Conservation (phyloP, 2,888 invertebrate species). For the Colostygia pectinataria region DNA sequence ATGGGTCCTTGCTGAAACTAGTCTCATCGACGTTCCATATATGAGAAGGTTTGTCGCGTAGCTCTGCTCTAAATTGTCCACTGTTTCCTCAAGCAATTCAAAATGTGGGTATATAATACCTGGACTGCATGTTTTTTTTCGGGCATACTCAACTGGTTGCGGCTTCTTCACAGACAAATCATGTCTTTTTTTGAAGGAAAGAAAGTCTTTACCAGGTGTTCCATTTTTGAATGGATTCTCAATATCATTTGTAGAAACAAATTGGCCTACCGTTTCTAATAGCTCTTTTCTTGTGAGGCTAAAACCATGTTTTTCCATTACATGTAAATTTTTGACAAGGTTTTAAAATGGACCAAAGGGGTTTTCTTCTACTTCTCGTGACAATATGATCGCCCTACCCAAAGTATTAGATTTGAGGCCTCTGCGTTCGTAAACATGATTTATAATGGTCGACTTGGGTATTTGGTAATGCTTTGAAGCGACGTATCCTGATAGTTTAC, state of each 20-base stretch:
- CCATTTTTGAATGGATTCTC: conserved; percentile 2
- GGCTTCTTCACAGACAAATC: neutral
- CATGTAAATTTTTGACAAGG: neutral
- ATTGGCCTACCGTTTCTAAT: conserved; percentile 2
- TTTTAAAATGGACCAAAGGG: no score
- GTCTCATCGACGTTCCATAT: conserved; percentile 1
- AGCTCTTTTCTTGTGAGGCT: conserved; percentile 1
- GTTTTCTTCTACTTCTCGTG: neutral
- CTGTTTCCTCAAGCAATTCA: neutral
- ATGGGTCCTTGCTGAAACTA: neutral
- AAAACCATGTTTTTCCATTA: conserved; percentile 2
- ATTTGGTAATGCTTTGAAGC: conserved; percentile 23
- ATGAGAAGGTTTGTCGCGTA: neutral
- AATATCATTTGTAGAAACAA: conserved; percentile 1
- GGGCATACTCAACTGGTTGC: conserved; percentile 1
- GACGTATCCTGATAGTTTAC: conserved; percentile 15
- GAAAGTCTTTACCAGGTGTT: neutral
- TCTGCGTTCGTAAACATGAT: conserved; percentile 8
- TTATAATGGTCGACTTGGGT: conserved; percentile 24
- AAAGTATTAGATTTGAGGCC: neutral
- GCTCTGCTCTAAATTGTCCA: neutral
- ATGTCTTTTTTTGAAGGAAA: neutral
- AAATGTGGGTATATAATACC: neutral
- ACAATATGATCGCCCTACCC: neutral
- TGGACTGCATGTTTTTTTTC: neutral